Percentiles rank a stretch among this genome's conserved stretches.
Conservation (phyloP, 2,797 vertebrate genomes). For the Petrocephalus sullivani region DNA sequence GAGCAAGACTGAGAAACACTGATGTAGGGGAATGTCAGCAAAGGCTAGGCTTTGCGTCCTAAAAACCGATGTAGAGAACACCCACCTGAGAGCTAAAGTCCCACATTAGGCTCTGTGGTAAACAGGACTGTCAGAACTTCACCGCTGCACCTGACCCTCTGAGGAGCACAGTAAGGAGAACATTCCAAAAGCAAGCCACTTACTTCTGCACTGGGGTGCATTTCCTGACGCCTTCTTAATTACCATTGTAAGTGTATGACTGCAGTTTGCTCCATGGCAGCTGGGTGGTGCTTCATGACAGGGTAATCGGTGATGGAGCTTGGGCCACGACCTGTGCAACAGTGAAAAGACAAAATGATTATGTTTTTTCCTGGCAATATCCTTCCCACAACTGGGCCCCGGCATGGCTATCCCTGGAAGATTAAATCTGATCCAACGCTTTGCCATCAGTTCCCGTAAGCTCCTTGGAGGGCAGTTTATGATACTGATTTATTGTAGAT, state of each 20-base stretch:
- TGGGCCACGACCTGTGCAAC: no score
- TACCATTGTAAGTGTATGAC: not conserved
- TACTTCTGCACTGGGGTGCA: not conserved
- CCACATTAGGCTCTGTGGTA: not conserved
- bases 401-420: not conserved
- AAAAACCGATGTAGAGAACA: not conserved
- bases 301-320: not conserved
- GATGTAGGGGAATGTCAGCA: not conserved
- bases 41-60: not conserved
- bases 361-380: not conserved
- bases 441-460: not conserved
- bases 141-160: not conserved
- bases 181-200: not conserved
- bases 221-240: not conserved
- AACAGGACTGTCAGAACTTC: not conserved
- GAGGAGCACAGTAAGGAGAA: not conserved
- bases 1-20: no score
- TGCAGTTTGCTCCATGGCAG: not conserved
- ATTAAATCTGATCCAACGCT: not conserved
- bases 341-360: not conserved
- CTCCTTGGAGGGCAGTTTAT: not conserved
- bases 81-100: not conserved
- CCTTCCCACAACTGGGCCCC: not conserved
- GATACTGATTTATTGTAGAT: slow-evolving; percentile 4
- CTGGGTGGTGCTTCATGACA: not conserved